Percentiles rank a stretch among this genome's conserved stretches.
phyloP scores from a whole-genome alignment of 1,140 invertebrate species.

The Apis laboriosa region DNA sequence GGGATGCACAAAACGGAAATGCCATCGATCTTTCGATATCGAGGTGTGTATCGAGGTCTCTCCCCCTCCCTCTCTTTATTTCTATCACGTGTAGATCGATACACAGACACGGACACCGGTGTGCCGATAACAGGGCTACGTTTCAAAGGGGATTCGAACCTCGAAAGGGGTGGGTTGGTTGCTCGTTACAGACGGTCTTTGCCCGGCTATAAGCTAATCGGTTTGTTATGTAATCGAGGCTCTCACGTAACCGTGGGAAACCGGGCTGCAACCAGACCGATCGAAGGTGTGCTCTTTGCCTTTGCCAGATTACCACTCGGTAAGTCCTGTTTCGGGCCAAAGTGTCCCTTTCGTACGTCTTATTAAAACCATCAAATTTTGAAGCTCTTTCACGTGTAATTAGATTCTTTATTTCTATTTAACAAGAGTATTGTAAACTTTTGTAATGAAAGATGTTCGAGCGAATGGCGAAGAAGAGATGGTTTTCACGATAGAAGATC shows the following conservation, averaged over 20 bases:
- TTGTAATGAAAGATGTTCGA: no score
- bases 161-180: neutral
- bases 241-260: constrained; percentile 15
- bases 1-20: constrained; percentile 52
- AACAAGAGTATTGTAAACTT: no score
- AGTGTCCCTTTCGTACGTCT: neutral
- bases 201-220: constrained; percentile 39
- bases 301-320: constrained; percentile 23
- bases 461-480: no score
- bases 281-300: constrained; percentile 40
- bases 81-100: neutral
- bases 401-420: no score
- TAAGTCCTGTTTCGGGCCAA: neutral
- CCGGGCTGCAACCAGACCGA: constrained; percentile 30
- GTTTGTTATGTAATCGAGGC: constrained; percentile 21
- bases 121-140: constrained; percentile 35
- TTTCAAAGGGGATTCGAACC: constrained; percentile 10
- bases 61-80: neutral
- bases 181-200: constrained; percentile 4
- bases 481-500: no score
- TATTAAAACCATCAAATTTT: constrained; percentile 11
- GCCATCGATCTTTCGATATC: constrained; percentile 53
- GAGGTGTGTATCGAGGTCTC: constrained; percentile 5
- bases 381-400: no score
- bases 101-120: constrained; percentile 18